Percentiles rank a stretch among this genome's conserved stretches.
Evolutionary conservation across 2,888 invertebrate species (phyloP).

Genomic region (Torymus auratus): DNA sequence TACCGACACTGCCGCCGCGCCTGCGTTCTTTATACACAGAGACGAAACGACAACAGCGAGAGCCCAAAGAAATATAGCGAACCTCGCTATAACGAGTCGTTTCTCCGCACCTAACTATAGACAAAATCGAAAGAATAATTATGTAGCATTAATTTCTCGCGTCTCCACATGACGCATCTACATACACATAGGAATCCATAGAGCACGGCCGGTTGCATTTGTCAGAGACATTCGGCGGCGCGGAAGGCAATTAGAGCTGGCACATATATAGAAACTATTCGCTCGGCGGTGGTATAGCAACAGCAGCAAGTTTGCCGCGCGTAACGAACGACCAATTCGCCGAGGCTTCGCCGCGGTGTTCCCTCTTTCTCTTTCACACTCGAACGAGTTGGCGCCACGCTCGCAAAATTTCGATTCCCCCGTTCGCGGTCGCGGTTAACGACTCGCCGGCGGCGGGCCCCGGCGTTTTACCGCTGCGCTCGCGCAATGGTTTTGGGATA

Average conservation of each 20-base stretch:
- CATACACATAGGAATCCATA: neutral
- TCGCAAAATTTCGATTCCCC: conserved; percentile 55
- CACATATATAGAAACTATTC: neutral
- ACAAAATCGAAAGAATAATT: conserved; percentile 13
- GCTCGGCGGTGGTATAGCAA: neutral
- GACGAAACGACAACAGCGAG: too few species aligned
- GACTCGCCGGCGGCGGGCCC: conserved; percentile 31
- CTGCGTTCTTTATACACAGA: too few species aligned
- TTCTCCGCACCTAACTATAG: too few species aligned
- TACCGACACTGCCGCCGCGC: too few species aligned
- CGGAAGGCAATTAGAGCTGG: conserved; percentile 67
- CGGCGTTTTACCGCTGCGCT: conserved; percentile 53
- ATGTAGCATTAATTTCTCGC: conserved; percentile 31
- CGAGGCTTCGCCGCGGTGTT: conserved; percentile 17
- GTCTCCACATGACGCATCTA: neutral
- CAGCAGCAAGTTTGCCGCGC: conserved; percentile 50
- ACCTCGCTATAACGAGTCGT: too few species aligned
- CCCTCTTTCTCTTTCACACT: conserved; percentile 1
- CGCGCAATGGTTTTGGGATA: conserved; percentile 50
- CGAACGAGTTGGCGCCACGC: neutral
- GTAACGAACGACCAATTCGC: conserved; percentile 57
- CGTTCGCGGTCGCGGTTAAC: conserved; percentile 46
- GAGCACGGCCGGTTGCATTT: too few species aligned
- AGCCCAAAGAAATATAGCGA: too few species aligned
- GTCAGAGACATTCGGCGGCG: too few species aligned